Base-by-base conservation (phyloP, 2,113 vertebrate genomes). In the Odobenus rosmarus region DNA sequence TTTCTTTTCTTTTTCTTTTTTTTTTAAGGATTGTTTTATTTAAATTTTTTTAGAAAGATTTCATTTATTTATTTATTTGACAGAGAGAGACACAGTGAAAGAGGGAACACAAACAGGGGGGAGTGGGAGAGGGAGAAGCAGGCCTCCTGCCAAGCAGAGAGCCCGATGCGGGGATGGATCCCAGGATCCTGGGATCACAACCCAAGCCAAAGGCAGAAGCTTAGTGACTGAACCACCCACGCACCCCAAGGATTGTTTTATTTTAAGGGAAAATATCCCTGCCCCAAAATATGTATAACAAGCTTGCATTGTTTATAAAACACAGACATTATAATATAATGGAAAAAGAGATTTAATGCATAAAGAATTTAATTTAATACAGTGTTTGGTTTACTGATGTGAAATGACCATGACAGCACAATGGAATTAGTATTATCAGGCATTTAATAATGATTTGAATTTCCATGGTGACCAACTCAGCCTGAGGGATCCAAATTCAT, bases 381-480 rank as follows among this genome's bases (percentile, higher is more conserved):
- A 64, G 5, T 93, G 19, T 85, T 92, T 77, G n/a, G 39, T 62
- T 33, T 53, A 67, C 36, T 81, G 39, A 61, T 46, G 5, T 57
- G 33, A 88, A 51, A 88, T 71, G 64, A 95, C 39, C 19, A 88
- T n/a, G 31, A 88, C 1, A 86, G 1, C 28, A 61, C n/a, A 91
- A 18, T 55, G 21, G 23, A 95, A 88, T 97, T 89, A 84, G 3
- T 81, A 67, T 89, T 74, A 79, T 69, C 39, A 88, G 31, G 19
- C n/a, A 92, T 89, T 95, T 96, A 87, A 88, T 77, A 95, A 89
- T 59, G 15, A 87, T 91, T 76, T 77, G 21, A 88, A 74, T 97
- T 97, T 94, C 59, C 79, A 69, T 82, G 39, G 82, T 93, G 95
- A 97, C 62, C 81, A 95, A 26, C n/a, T 81, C 18, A 97, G 74